Base-by-base conservation (phyloP, 2,113 vertebrate species). In the Oostethus manadensis region DNA sequence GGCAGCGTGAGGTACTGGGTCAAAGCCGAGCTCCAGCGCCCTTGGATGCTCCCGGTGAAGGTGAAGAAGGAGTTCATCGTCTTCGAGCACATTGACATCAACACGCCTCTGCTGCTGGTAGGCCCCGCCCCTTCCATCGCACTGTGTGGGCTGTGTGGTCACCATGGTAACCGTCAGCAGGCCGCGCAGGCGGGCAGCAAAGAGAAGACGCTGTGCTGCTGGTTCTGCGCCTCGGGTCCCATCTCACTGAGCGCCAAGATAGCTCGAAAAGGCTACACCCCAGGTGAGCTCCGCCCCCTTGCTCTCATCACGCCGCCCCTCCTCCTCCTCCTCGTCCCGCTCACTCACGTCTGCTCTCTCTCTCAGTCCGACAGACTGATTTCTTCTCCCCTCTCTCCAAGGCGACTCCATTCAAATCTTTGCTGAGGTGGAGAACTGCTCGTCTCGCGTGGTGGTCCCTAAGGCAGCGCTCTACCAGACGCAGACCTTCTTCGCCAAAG, bases 181-280 rank as follows among this genome's bases (percentile, higher is more conserved):
- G 94, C 96, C 72, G 93, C 96, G 79, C 95, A 97, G 90, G 95
- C 94, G 69, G 96, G 94, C 64, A 95, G 95, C 56, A 99, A 98
- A 92, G 96, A 99, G 86, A 99, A 99, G 87, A 99, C 96, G 17
- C 89, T 99, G 56, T 99, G 96, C 91, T 99, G 96, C 89, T 98
- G 96, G 96, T 91, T 99, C 90, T 99, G 96, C 88, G 96, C 95
- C 81, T 99, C 96, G 80, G 96, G 96, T 80, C 96, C 96, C 66
- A 98, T 99, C 87, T 99, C 96, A 86, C 92, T 99, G 92, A 98
- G 95, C 91, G 96, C 96, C 93, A 99, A 99, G 93, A 98, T 99
- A 38, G 95, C 95, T 83, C 90, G 96, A 74, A 99, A 97, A 89
- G 96, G 96, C 90, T 99, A 98, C 84, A 98, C 95, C 64, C 95